Evolutionary conservation across 1,140 invertebrate species (phyloP).

Genomic region (Panagrolaimus sp.): DNA sequence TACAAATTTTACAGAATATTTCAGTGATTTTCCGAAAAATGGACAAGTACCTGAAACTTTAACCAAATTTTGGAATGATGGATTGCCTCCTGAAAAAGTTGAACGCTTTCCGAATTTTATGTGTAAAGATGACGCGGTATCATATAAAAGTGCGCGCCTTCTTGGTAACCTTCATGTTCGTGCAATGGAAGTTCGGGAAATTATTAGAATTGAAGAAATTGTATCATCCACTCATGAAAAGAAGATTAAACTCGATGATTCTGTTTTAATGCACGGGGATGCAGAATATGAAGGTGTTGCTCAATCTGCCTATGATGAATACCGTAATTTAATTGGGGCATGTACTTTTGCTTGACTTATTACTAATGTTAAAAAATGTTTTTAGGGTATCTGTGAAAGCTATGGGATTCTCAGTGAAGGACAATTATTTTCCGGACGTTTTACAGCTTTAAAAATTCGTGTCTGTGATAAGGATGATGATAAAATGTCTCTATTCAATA

Average conservation of each 20-base stretch:
- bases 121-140: background rate
- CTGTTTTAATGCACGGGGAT: slow-evolving; percentile 1
- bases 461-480: background rate
- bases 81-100: slow-evolving; percentile 33
- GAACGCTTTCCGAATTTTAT: slow-evolving; percentile 18
- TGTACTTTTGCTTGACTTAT: background rate
- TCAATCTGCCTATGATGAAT: background rate
- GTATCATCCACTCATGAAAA: slow-evolving; percentile 6
- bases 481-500: slow-evolving; percentile 1
- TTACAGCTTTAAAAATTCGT: background rate
- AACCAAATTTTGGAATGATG: background rate
- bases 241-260: background rate
- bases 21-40: slow-evolving; percentile 60
- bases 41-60: slow-evolving; percentile 38
- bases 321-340: background rate
- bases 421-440: background rate
- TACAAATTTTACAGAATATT: too few relatives aligned
- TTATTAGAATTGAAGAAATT: background rate
- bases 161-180: slow-evolving; percentile 56
- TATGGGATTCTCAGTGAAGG: slow-evolving; percentile 18
- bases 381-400: slow-evolving; percentile 26
- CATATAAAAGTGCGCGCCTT: slow-evolving; percentile 43
- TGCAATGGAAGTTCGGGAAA: too few relatives aligned
- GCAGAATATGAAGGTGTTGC: background rate
- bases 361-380: slow-evolving; percentile 12